Percentiles rank a stretch among this genome's conserved stretches.
Evolutionary conservation across 2,888 invertebrate genomes (phyloP).

Genomic region (Helicoverpa assulta): DNA sequence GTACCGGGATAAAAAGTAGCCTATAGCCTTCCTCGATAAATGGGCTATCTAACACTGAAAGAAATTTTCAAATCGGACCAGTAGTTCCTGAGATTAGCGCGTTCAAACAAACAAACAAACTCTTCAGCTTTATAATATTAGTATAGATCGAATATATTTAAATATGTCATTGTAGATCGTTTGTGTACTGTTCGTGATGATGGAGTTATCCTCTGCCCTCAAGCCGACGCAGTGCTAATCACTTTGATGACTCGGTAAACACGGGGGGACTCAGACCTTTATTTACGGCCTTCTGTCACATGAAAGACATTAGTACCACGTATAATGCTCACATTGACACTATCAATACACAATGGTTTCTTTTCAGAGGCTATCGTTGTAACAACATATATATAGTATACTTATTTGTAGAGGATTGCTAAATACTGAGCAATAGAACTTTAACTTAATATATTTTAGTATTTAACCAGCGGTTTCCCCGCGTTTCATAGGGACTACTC

Average conservation of each 20-base stretch:
- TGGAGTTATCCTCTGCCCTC: constrained; percentile 54
- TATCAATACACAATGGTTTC: constrained; percentile 34
- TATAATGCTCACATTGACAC: constrained; percentile 55
- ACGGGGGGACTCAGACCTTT: constrained; percentile 54
- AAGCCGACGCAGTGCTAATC: constrained; percentile 44
- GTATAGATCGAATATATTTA: constrained; percentile 38
- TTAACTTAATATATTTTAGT: too few relatives aligned
- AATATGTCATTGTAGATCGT: constrained; percentile 38
- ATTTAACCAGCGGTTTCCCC: too few relatives aligned
- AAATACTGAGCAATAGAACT: too few relatives aligned
- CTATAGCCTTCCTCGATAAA: too few relatives aligned
- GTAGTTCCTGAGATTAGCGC: too few relatives aligned
- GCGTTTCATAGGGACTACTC: too few relatives aligned
- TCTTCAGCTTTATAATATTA: too few relatives aligned
- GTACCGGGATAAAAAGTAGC: too few relatives aligned
- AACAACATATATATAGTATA: constrained; percentile 13
- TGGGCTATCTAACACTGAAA: too few relatives aligned
- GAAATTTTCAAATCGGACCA: too few relatives aligned
- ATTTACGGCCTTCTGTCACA: constrained; percentile 61
- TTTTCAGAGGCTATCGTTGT: constrained; percentile 28
- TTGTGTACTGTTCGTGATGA: constrained; percentile 61
- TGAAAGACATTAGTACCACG: constrained; percentile 69
- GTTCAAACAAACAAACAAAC: too few relatives aligned
- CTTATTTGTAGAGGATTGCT: background rate
- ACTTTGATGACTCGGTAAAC: constrained; percentile 58